A percentile compares a stretch with the other conserved stretches of the same genome.
phyloP scores from a whole-genome alignment of 1,140 invertebrate species.

The Pomacea maculata region DNA sequence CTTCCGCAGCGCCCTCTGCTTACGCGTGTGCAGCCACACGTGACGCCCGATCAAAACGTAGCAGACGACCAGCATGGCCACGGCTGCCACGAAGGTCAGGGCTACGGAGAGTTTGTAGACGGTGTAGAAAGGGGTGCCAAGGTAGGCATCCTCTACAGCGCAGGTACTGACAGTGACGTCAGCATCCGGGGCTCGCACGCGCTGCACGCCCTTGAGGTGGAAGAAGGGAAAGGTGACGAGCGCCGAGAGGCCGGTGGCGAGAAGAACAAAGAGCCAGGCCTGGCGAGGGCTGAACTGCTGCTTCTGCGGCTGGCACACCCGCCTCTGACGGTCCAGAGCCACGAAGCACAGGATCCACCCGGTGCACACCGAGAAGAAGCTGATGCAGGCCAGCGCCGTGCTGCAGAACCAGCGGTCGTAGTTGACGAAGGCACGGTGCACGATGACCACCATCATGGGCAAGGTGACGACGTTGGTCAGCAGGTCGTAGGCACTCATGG shows the following conservation, averaged over 20 bases:
- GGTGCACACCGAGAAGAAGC: neutral
- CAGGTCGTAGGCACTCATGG: neutral
- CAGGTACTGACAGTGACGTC: neutral
- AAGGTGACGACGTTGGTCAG: constrained; percentile 4
- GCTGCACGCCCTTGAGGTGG: neutral
- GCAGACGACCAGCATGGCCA: neutral
- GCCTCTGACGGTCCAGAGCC: neutral
- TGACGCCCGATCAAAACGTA: neutral
- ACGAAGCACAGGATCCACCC: neutral
- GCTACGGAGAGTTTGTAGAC: neutral
- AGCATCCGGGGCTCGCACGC: neutral
- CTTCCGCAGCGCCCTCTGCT: too few relatives aligned
- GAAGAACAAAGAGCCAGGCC: neutral
- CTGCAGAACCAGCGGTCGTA: neutral
- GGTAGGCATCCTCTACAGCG: neutral
- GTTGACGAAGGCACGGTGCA: neutral
- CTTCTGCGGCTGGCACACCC: neutral
- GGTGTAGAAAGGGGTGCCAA: neutral
- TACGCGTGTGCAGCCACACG: too few relatives aligned
- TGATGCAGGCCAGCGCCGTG: neutral
- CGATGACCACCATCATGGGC: neutral
- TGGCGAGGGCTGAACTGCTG: neutral
- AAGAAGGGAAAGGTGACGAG: neutral
- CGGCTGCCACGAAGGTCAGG: neutral
- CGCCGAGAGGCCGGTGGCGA: neutral